Conservation (phyloP, 2,797 vertebrate species). For the Danio albolineatus region DNA sequence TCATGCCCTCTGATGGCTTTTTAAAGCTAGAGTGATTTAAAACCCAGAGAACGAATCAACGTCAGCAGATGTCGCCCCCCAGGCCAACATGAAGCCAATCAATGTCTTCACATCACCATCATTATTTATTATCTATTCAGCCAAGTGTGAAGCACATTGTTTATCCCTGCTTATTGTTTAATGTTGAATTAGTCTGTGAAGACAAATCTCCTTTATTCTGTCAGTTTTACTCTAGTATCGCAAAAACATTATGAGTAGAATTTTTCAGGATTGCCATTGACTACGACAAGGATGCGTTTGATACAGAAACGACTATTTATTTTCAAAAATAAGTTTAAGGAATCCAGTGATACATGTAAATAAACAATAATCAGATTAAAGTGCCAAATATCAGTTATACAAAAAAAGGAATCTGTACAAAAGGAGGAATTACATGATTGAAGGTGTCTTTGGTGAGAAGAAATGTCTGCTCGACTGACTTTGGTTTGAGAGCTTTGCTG, state of each 20-base stretch:
- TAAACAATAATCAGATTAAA: slow-evolving; percentile 97
- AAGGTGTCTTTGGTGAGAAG: slow-evolving; percentile 77
- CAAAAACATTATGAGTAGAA: not conserved
- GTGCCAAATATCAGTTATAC: slow-evolving; percentile 95
- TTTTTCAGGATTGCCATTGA: slow-evolving; percentile 13
- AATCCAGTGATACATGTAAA: slow-evolving; percentile 99
- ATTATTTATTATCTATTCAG: slow-evolving; percentile 44
- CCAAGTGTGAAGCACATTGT: slow-evolving; percentile 30
- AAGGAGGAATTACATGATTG: slow-evolving; percentile 77
- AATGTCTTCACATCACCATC: not conserved
- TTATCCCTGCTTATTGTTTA: slow-evolving; percentile 35
- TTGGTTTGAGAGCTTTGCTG: slow-evolving; percentile 49
- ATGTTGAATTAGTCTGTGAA: slow-evolving; percentile 33
- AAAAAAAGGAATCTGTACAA: slow-evolving; percentile 83
- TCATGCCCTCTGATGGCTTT: slow-evolving; percentile 41
- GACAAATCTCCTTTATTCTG: slow-evolving; percentile 29
- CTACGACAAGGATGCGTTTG: slow-evolving; percentile 72
- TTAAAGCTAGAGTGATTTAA: slow-evolving; percentile 22
- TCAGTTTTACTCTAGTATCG: not conserved
- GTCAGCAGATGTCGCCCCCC: slow-evolving; percentile 22
- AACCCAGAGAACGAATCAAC: not conserved
- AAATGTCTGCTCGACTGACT: slow-evolving; percentile 33
- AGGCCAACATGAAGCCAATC: slow-evolving; percentile 34
- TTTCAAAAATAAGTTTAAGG: slow-evolving; percentile 89
- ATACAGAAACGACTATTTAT: slow-evolving; percentile 96